Evolutionary conservation across 2,113 vertebrate genomes (phyloP), one percentile per base, ranked within the genome.

Genomic region (Lonchura striata): DNA sequence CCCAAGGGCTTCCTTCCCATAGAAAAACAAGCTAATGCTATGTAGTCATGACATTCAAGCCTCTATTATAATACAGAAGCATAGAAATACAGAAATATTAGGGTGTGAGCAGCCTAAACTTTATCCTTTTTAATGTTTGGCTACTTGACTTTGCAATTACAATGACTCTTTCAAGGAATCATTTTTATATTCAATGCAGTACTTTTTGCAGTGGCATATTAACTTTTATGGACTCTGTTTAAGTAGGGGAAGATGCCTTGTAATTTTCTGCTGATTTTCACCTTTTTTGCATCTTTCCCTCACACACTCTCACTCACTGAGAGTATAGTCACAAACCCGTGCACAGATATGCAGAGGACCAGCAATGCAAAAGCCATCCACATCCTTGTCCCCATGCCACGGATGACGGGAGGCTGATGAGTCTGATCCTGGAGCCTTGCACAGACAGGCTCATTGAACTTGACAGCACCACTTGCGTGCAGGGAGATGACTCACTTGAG

Each of bases 141-240:
- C 52, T 78, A 44, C 17, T 31, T 31, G 72, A 57, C 50, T 77
- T 76, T 9, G 12, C n/a, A 77, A 59, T 70, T 49, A 59, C 49
- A 68, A 27, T 39, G 3, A 31, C 21, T 46, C 24, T 60, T 74
- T 59, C 60, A 33, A 65, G 27, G 39, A 86, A 84, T 17, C 0
- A 0, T 35, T 84, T 71, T 89, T 71, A 28, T 44, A 49, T 6
- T 6, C 35, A 65, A 23, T 33, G 21, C 31, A 63, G 15, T 21
- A 57, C 50, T 30, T 65, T 0, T 0, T 59, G 28, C 1, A 8
- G 31, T 3, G 10, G 41, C 15, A 18, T 3, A 0, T 47, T 57
- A 70, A 54, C 21, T 54, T 46, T 5, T 17, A 54, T 8, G 35
- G 27, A 56, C 27, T 12, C 9, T 25, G 30, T 44, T 90, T 60